phyloP scores from a whole-genome alignment of 1,140 invertebrate species.

The Leptinotarsa lineolata region DNA sequence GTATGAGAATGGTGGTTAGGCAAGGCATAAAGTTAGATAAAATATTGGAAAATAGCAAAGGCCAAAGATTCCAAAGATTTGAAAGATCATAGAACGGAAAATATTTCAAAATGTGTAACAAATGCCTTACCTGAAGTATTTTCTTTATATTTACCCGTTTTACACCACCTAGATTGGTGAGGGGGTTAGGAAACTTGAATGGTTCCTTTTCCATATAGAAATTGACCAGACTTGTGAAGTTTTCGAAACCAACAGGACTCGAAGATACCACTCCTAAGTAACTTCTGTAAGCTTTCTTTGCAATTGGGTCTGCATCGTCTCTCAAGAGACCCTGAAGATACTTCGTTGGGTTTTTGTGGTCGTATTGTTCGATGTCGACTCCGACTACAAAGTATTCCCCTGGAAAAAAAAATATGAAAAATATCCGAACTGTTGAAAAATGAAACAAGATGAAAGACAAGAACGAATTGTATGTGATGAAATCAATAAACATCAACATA shows the following conservation, averaged over 20 bases:
- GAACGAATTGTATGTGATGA: too few species aligned
- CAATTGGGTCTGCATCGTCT: constrained; percentile 61
- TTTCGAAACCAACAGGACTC: constrained; percentile 71
- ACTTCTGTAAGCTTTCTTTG: constrained; percentile 67
- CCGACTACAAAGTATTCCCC: constrained; percentile 90
- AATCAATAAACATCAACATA: too few species aligned
- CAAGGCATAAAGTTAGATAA: neutral
- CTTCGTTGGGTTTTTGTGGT: constrained; percentile 70
- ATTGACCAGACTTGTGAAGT: constrained; percentile 78
- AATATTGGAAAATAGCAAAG: neutral
- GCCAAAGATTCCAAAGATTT: neutral
- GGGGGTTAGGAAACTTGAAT: constrained; percentile 83
- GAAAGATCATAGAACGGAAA: neutral
- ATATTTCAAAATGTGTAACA: neutral
- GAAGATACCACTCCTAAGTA: constrained; percentile 77
- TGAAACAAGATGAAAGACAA: too few species aligned
- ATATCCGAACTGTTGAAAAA: too few species aligned
- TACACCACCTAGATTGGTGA: constrained; percentile 68
- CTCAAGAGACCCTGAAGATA: constrained; percentile 76
- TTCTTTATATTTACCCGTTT: constrained; percentile 66
- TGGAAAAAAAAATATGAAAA: constrained; percentile 45
- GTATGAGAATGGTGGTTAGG: neutral
- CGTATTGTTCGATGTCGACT: constrained; percentile 87
- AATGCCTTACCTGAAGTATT: constrained; percentile 10
- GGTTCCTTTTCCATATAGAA: constrained; percentile 77